Evolutionary conservation across 2,113 vertebrate genomes (phyloP), one percentile per base, ranked within the genome.

Genomic region (Eleginops maclovinus): DNA sequence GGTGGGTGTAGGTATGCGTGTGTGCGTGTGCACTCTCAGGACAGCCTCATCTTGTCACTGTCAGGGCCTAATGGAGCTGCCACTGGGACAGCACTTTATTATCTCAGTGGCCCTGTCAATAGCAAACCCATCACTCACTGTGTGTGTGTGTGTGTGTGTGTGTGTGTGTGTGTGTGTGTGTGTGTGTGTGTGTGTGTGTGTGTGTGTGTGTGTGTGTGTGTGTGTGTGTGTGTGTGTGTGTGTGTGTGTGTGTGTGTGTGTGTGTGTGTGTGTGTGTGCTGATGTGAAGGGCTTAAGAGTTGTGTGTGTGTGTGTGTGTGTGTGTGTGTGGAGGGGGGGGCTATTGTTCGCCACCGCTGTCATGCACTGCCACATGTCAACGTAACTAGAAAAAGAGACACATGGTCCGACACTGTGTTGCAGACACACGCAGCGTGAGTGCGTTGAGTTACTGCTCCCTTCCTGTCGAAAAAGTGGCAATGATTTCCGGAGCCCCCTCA

Each of bases 61-160:
- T 91, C 87, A 89, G 88, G 67, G 80, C 66, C 84, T 95, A 94
- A 94, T 94, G 92, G 93, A 89, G 89, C 90, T 85, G 91, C 89
- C 91, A 86, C 87, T 81, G 91, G 92, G 93, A 93, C 90, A 89
- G 85, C 84, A 89, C 93, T 94, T 92, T 93, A 94, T 94, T 94
- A 93, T 93, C 87, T 91, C 93, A 86, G 93, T 93, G 92, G 92
- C 92, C 85, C 90, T 94, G 93, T 93, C 93, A 93, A 93, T 93
- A 93, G 82, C 79, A 73, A 83, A 85, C 46, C 90, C 87, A 93
- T 95, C 93, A 92, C 67, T 94, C 92, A 91, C 62, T 61, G 10
- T 28, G 49, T 26, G 65, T 44, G 47, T 53, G 61, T 63, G 60
- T 28, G 16, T 47, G 21, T 69, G 26, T 47, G 3, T 21, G 24